Evolutionary conservation across 2,797 vertebrate genomes (phyloP).

Genomic region (Urosaurus nigricauda): DNA sequence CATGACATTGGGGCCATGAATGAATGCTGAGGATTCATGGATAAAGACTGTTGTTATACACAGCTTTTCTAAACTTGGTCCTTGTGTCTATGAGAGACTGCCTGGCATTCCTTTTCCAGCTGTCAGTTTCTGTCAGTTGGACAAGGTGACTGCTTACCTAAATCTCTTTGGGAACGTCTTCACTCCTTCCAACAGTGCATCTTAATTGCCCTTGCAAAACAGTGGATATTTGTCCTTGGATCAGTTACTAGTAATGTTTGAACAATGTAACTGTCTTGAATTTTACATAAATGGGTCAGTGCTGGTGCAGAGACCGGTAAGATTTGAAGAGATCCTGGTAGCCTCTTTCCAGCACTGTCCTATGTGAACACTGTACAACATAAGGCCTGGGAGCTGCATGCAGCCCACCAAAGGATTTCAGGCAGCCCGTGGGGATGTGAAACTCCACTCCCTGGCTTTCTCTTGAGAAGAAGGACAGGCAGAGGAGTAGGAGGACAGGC

Average conservation of each 20-base stretch:
- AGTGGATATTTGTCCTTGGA: background rate
- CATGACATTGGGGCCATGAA: background rate
- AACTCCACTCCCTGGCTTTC: too few relatives aligned
- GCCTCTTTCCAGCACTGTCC: background rate
- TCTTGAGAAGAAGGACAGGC: too few relatives aligned
- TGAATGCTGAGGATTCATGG: background rate
- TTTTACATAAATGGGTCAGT: background rate
- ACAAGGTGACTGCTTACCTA: conserved; percentile 18
- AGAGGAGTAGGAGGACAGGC: too few relatives aligned
- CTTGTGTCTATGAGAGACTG: conserved; percentile 15
- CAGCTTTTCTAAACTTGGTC: conserved; percentile 30
- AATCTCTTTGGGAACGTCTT: conserved; percentile 18
- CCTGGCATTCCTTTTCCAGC: conserved; percentile 23
- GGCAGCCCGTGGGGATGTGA: too few relatives aligned
- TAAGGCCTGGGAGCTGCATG: too few relatives aligned
- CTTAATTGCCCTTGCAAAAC: conserved; percentile 18
- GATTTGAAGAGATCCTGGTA: background rate
- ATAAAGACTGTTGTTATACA: background rate
- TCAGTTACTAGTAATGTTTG: background rate
- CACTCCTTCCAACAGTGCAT: background rate
- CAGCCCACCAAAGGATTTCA: too few relatives aligned
- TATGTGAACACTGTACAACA: background rate
- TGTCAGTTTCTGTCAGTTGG: conserved; percentile 21
- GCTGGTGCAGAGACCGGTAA: background rate
- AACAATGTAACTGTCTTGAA: background rate